Conservation (phyloP, 2,113 vertebrate species). For the Ciconia boyciana region DNA sequence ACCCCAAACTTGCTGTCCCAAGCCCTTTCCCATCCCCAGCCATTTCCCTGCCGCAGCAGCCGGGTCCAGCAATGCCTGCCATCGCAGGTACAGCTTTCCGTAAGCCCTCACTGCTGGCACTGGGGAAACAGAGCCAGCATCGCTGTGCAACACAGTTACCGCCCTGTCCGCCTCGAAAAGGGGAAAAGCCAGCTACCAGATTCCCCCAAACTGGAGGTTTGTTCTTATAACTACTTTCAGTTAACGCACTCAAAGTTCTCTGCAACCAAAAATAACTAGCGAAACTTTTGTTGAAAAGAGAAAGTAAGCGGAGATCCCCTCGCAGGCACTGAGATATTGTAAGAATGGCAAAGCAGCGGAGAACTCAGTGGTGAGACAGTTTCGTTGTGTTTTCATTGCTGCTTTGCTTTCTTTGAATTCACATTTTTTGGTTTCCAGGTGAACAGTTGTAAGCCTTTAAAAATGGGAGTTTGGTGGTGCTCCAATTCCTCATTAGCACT, state of each 20-base stretch:
- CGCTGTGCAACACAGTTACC: neutral
- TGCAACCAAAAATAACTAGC: rapidly evolving
- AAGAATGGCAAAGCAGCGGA: rapidly evolving
- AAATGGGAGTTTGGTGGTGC: neutral
- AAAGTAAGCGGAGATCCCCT: neutral
- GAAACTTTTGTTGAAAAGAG: neutral
- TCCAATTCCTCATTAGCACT: neutral
- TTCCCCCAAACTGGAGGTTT: neutral
- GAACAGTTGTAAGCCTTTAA: neutral
- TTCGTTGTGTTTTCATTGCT: neutral
- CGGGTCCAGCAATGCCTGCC: rapidly evolving
- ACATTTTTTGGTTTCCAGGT: neutral
- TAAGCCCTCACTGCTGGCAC: rapidly evolving
- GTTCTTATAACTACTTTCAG: neutral
- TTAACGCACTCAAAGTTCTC: neutral
- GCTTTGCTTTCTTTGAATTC: neutral
- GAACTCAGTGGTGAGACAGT: rapidly evolving
- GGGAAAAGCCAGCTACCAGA: neutral
- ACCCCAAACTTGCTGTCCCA: neutral
- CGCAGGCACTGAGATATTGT: neutral
- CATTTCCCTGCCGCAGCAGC: neutral
- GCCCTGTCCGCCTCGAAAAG: neutral
- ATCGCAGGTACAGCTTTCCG: rapidly evolving
- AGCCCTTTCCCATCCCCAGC: neutral
- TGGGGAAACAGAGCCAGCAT: neutral